Evolutionary conservation across 2,888 invertebrate species (phyloP), one percentile per base, ranked within the genome.

Genomic region (Julus scandinavius): DNA sequence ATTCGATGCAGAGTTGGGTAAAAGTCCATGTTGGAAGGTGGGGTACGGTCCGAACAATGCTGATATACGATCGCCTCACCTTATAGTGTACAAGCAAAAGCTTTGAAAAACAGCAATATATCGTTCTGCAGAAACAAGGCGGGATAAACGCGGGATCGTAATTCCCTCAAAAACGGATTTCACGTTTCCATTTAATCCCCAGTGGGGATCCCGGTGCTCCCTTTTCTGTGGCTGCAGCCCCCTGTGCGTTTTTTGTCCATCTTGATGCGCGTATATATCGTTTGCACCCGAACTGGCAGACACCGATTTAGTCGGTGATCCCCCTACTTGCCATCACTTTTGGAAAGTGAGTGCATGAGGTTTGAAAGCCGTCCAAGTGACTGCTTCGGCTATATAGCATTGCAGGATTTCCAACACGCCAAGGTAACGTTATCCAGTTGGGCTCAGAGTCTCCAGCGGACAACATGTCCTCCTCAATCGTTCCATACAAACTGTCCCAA

Each of bases 261-360:
- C 63, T 20, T 45, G 54, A 54, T 54, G 54, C 15, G 54, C 54
- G 15, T 15, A 13, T 54, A 54, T 17, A 15, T 80, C 80, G 13
- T 15, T 80, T 2, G 80, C 80, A 80, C 80, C 80, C 80, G 80
- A 40, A 11, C 80, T 29, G 80, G 80, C 80, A 80, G 80, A 11
- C 80, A 80, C 80, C 80, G 80, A 80, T 72, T 72, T 72, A 72
- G 72, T 72, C 72, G 72, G 20, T 29, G 72, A 72, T 80, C 38
- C 80, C 80, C 63, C 80, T 40, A 80, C 15, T 38, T 40, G 80
- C 80, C 80, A 80, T 80, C 80, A 80, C 80, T 80, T 80, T 72
- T 29, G 72, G 72, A 72, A 29, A 72, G 72, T 72, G 72, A 72
- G 29, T 38, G 29, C 29, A 29, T 29, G 72, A 29, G 72, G 7